phyloP scores from a whole-genome alignment of 1,140 invertebrate species.

The Caenorhabditis inopinata region DNA sequence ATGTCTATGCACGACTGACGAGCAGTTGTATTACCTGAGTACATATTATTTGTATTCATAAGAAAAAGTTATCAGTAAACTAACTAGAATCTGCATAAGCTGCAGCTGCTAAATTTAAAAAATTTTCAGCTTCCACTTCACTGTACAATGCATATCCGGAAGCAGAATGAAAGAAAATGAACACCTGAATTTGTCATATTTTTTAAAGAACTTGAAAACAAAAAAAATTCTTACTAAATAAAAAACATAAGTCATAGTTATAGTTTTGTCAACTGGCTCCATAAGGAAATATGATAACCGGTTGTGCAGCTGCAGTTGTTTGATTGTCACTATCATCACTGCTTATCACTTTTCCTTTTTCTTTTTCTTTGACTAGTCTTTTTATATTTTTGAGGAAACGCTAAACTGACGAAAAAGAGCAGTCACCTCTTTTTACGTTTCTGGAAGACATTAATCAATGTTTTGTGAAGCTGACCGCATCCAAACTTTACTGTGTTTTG shows the following conservation, averaged over 20 bases:
- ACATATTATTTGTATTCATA: background rate
- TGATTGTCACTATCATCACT: background rate
- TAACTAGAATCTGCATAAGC: slow-evolving; percentile 29
- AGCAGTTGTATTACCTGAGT: background rate
- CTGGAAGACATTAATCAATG: no score
- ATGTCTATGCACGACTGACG: slow-evolving; percentile 22
- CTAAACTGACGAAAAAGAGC: no score
- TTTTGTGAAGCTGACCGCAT: no score
- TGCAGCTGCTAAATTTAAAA: slow-evolving; percentile 34
- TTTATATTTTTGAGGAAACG: background rate
- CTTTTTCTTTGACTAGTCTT: slow-evolving; percentile 14
- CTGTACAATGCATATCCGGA: slow-evolving; percentile 25
- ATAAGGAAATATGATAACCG: slow-evolving; percentile 24
- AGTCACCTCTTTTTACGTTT: no score
- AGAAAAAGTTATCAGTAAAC: background rate
- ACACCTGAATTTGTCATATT: background rate
- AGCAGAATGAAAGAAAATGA: background rate
- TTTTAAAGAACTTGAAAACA: no score
- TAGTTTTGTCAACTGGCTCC: slow-evolving; percentile 17
- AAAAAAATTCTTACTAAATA: background rate
- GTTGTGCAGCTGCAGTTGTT: background rate
- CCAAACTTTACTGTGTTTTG: no score
- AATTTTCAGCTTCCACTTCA: slow-evolving; percentile 18
- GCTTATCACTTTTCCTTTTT: slow-evolving; percentile 3
- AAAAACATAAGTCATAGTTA: background rate